A percentile compares a stretch with the other conserved stretches of the same genome.
Conservation (phyloP, 2,113 vertebrate species). For the Pelecanoides urinatrix region DNA sequence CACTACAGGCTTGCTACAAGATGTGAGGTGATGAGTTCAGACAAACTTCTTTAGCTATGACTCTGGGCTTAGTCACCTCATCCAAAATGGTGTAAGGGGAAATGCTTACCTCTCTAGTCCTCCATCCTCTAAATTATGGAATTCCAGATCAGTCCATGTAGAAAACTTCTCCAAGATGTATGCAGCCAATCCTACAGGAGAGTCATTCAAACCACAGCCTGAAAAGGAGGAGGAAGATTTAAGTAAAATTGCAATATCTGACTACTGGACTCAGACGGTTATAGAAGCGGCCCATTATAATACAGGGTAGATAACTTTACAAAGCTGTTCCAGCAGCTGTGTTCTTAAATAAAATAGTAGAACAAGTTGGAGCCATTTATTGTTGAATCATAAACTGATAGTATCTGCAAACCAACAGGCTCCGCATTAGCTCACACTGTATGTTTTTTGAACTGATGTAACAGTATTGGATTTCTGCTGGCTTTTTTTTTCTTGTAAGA, state of each 20-base stretch:
- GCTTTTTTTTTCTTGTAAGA: not conserved
- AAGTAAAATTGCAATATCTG: not conserved
- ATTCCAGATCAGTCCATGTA: constrained; percentile 69
- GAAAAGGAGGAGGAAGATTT: not conserved
- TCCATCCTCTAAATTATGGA: constrained; percentile 71
- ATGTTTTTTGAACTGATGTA: not conserved
- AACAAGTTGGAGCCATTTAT: not conserved
- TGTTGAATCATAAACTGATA: not conserved
- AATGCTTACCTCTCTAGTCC: constrained; percentile 70
- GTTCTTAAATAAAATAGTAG: not conserved
- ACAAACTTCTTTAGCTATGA: not conserved
- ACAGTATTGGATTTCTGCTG: constrained; percentile 11
- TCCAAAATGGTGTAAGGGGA: not conserved
- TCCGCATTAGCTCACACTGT: not conserved
- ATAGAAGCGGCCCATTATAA: not conserved
- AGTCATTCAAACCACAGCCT: constrained; percentile 79
- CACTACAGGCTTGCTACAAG: not conserved
- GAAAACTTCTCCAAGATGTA: constrained; percentile 82
- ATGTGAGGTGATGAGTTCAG: not conserved
- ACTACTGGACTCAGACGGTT: not conserved
- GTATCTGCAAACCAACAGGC: not conserved
- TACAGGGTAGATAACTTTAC: not conserved
- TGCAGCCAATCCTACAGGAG: constrained; percentile 77
- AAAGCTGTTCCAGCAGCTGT: not conserved
- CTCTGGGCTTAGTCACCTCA: not conserved